Evolutionary conservation across 2,797 vertebrate genomes (phyloP).

Genomic region (Acipenser transmontanus): DNA sequence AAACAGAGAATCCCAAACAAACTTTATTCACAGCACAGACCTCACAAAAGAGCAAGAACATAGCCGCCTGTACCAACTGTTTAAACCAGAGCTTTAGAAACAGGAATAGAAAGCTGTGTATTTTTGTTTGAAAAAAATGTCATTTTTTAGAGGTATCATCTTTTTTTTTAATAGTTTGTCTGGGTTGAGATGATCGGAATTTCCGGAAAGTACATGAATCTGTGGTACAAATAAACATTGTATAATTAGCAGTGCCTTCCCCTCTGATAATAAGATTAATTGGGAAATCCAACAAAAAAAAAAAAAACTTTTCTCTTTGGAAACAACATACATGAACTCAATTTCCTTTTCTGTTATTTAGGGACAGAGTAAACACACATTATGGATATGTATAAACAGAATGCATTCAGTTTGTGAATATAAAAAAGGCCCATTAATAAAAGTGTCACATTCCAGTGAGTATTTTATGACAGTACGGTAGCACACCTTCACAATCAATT

Average conservation of each 20-base stretch:
- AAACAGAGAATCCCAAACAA: no score
- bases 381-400: conserved; percentile 8
- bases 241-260: conserved; percentile 28
- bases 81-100: no score
- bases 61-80: no score
- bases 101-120: no score
- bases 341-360: conserved; percentile 11
- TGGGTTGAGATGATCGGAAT: no score
- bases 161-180: no score
- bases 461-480: neutral
- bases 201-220: no score
- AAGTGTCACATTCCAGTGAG: conserved; percentile 8
- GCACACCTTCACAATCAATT: conserved; percentile 3
- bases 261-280: conserved; percentile 39
- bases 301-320: conserved; percentile 7
- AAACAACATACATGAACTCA: conserved; percentile 17
- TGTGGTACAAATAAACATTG: conserved; percentile 22
- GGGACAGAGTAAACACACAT: conserved; percentile 12
- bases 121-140: no score
- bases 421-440: conserved; percentile 3
- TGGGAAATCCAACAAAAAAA: conserved; percentile 15
- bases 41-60: no score
- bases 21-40: no score
- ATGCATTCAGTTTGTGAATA: neutral
- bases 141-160: no score